phyloP scores from a whole-genome alignment of 1,140 invertebrate species.

The Eufriesea mexicana region DNA sequence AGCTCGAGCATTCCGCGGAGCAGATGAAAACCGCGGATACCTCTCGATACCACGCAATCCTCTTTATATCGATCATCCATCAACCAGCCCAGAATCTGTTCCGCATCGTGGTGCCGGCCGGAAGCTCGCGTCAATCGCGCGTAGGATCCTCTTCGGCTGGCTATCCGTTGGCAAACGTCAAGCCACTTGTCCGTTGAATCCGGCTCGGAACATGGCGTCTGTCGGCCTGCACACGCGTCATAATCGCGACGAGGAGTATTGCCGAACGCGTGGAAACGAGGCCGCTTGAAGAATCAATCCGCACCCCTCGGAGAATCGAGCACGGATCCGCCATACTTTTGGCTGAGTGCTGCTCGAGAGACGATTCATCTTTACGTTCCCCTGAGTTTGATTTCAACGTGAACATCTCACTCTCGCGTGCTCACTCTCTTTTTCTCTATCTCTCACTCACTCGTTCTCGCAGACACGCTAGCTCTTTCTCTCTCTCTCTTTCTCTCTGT shows the following conservation, averaged over 20 bases:
- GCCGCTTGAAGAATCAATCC: slow-evolving; percentile 19
- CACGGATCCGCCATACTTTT: slow-evolving; percentile 11
- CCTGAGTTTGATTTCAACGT: slow-evolving; percentile 67
- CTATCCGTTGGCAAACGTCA: slow-evolving; percentile 10
- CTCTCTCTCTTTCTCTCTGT: neutral
- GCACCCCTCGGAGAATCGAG: slow-evolving; percentile 18
- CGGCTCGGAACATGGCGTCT: neutral
- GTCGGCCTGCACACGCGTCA: neutral
- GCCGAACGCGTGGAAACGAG: slow-evolving; percentile 24
- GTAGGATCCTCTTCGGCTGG: too few species aligned
- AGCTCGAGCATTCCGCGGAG: too few species aligned
- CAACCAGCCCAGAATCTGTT: neutral
- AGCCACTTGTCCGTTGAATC: slow-evolving; percentile 3
- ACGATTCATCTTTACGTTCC: slow-evolving; percentile 66
- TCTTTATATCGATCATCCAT: neutral
- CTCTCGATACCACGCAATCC: too few species aligned
- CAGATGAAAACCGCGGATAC: too few species aligned
- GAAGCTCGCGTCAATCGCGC: neutral
- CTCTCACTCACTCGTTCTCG: neutral
- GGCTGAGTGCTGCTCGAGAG: slow-evolving; percentile 44
- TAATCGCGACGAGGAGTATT: neutral
- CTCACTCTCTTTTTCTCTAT: neutral
- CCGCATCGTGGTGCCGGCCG: neutral
- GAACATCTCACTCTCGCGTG: slow-evolving; percentile 44
- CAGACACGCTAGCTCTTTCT: neutral